Percentiles rank a stretch among this genome's conserved stretches.
phyloP scores from a whole-genome alignment of 2,113 vertebrate genomes.

The Cebus imitator region DNA sequence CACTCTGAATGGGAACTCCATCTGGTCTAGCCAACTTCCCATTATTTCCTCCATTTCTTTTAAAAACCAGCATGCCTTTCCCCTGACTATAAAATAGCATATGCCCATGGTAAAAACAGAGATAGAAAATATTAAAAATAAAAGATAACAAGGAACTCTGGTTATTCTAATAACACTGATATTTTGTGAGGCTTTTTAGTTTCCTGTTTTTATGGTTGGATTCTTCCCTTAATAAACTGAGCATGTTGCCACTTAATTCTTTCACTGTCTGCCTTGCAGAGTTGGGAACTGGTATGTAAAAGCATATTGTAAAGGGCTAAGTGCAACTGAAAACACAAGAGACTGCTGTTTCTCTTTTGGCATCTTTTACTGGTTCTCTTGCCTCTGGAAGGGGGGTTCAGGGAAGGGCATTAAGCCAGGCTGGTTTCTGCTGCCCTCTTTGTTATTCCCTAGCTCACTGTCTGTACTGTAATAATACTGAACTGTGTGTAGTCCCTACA shows the following conservation, averaged over 20 bases:
- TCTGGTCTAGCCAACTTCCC: neutral
- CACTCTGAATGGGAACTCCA: neutral
- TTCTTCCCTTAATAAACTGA: conserved; percentile 22
- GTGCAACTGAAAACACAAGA: neutral
- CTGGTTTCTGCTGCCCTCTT: fast-evolving
- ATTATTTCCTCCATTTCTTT: neutral
- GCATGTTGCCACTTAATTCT: neutral
- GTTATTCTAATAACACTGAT: neutral
- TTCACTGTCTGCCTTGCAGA: neutral
- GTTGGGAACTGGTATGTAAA: neutral
- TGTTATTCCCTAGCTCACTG: neutral
- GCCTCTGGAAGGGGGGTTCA: neutral
- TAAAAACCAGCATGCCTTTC: neutral
- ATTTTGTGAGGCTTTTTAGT: neutral
- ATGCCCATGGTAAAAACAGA: neutral
- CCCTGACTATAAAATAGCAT: neutral
- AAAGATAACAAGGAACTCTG: neutral
- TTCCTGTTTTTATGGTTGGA: neutral
- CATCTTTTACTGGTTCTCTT: neutral
- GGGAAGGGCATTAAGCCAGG: neutral
- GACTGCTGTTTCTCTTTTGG: neutral
- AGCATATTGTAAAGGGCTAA: neutral
- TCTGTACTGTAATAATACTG: neutral
- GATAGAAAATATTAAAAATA: conserved; percentile 31
- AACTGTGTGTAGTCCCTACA: neutral